phyloP scores from a whole-genome alignment of 1,140 invertebrate species.

The Polypedilum vanderplanki region DNA sequence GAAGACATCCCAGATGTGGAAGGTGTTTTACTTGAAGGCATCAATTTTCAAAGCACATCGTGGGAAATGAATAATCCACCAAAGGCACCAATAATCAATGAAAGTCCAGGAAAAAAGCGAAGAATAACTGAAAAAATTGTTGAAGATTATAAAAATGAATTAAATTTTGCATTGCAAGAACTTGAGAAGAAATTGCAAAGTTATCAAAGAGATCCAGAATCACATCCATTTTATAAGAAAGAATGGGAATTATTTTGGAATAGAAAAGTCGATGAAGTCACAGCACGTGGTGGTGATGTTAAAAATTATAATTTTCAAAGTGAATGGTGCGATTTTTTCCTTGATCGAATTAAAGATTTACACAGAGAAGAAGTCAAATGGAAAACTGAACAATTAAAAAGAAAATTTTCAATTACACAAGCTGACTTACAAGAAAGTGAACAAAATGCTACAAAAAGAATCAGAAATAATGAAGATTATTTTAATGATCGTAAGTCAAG shows the following conservation, averaged over 20 bases:
- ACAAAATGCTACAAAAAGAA: constrained; percentile 28
- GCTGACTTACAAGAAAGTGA: no score
- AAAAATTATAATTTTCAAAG: not conserved
- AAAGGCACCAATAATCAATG: not conserved
- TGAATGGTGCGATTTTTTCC: not conserved
- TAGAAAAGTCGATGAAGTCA: not conserved
- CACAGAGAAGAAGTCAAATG: not conserved
- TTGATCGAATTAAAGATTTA: not conserved
- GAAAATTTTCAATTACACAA: not conserved
- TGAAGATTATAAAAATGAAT: not conserved
- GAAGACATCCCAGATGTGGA: not conserved
- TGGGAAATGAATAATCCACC: constrained; percentile 43
- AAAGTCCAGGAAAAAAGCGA: not conserved
- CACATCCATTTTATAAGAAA: not conserved
- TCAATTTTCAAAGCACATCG: constrained; percentile 33
- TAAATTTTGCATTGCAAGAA: not conserved
- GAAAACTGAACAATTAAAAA: not conserved
- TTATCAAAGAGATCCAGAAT: not conserved
- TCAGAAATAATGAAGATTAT: constrained; percentile 26
- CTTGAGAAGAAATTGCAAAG: not conserved
- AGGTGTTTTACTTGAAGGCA: not conserved
- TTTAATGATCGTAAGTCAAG: constrained; percentile 30
- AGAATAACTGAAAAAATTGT: not conserved
- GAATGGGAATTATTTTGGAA: not conserved
- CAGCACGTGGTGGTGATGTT: not conserved